Evolutionary conservation across 1,140 invertebrate genomes (phyloP).

Genomic region (Cecropterus lyciades): DNA sequence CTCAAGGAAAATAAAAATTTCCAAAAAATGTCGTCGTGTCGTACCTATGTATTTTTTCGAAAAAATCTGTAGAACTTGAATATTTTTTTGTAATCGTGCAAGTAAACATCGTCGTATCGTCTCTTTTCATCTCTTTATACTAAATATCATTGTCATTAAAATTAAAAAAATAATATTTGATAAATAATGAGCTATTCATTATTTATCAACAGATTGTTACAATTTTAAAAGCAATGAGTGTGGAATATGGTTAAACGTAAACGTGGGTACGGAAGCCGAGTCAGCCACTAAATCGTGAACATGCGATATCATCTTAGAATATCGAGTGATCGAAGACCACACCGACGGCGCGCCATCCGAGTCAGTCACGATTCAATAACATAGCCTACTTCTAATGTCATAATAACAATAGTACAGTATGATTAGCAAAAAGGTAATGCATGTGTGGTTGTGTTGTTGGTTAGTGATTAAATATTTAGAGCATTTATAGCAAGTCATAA

Average conservation of each 20-base stretch:
- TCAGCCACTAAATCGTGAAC: constrained; percentile 36
- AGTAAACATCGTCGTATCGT: too few relatives aligned
- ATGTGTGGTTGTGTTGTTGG: background rate
- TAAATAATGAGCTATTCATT: too few relatives aligned
- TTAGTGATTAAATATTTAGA: background rate
- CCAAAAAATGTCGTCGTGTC: too few relatives aligned
- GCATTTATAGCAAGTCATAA: constrained; percentile 4
- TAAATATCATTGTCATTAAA: too few relatives aligned
- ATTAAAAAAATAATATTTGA: too few relatives aligned
- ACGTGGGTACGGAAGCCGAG: constrained; percentile 25
- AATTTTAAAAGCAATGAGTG: background rate
- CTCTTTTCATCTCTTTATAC: too few relatives aligned
- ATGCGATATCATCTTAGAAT: constrained; percentile 30
- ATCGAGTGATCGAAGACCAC: constrained; percentile 37
- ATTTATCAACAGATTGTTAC: background rate
- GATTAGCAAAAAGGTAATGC: constrained; percentile 8
- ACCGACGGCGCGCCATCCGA: constrained; percentile 32
- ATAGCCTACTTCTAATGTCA: constrained; percentile 30
- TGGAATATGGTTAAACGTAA: constrained; percentile 1
- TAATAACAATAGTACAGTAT: constrained; percentile 26
- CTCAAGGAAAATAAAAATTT: too few relatives aligned
- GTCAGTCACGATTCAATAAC: constrained; percentile 33
- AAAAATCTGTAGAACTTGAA: too few relatives aligned
- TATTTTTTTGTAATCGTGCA: too few relatives aligned
- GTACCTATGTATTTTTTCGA: too few relatives aligned